Evolutionary conservation across 2,888 invertebrate species (phyloP), one percentile per base, ranked within the genome.

Genomic region (Girardia tigrina): DNA sequence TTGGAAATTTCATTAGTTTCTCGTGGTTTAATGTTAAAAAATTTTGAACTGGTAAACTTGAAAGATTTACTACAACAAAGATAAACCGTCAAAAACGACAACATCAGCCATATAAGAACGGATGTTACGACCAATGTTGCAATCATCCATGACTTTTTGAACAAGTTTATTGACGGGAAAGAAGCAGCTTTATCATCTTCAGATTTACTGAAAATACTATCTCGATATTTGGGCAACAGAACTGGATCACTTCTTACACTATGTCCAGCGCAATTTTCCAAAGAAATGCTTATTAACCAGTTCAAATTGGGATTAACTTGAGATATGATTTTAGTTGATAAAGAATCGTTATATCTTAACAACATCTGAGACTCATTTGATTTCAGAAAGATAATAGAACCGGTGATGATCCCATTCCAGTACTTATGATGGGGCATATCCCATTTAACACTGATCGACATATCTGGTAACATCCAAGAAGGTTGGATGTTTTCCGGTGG

Each of bases 121-220:
- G 56, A 56, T 56, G 56, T 56, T n/a, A 56, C 56, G 4, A 56
- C 56, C 4, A 56, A n/a, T 8, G 56, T 56, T 8, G 56, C 56
- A n/a, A 56, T 56, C 56, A 56, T 56, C 56, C 56, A 56, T 4
- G 56, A 56, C n/a, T 56, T 56, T 56, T 56, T 56, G 23, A 56
- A 56, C n/a, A 56, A 16, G 23, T 56, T 56, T 20, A 56, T 56
- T 56, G n/a, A 20, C 23, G n/a, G 8, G n/a, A 4, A 12, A 16
- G n/a, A 20, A 4, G 4, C 4, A 56, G 23, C 23, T 4, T 20
- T n/a, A 6, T 20, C n/a, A 56, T 2, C 23, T 4, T 56, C 56
- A 12, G 56, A 56, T 12, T n/a, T 56, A 6, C n/a, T 12, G n/a
- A 12, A 23, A 20, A 56, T 6, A 56, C 2, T 23, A 2, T 56